Evolutionary conservation across 64 coral and sea anemone species (phyloP), one percentile per base, ranked within the genome.

Genomic region (Trachythela sp.): DNA sequence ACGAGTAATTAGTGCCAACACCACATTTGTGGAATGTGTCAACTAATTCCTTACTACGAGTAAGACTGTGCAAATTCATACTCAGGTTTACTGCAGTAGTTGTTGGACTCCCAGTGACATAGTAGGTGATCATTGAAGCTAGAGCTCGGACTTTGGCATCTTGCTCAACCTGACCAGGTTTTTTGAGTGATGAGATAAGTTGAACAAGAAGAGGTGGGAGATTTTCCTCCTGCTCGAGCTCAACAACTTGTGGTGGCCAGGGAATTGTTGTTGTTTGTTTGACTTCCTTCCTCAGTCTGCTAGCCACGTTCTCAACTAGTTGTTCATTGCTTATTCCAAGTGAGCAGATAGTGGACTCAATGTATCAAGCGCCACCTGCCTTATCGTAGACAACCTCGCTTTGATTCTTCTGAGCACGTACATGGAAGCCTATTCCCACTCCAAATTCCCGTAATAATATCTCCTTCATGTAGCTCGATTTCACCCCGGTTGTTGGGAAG

Each of bases 181-280:
- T 80, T 22, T 80, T 80, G 34, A 35, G 75, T 40, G 75, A 80
- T 29, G 37, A 80, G 34, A 80, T 80, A 36, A 80, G 75, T 0
- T 80, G 30, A 29, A 29, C 34, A 9, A 80, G 2, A 35, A 80
- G 75, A 36, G 2, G 32, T 40, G 75, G 75, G 30, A 80, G 37
- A n/a, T 80, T 1, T 80, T 80, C 75, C 9, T 80, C 20, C 30
- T 80, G 32, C 75, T 80, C n/a, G 1, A 72, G 26, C 1, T 72
- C 68, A 72, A 26, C 68, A 80, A 80, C 30, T 80, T 80, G 31
- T 35, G 32, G 75, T 35, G 75, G 68, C 68, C 68, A 72, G 9
- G 68, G 68, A 26, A 72, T 72, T 72, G 68, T 72, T 72, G 68
- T n/a, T n/a, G n/a, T n/a, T n/a, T n/a, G n/a, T n/a, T n/a, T n/a